phyloP scores from a whole-genome alignment of 2,888 invertebrate species.

The Pyrrhia umbra region DNA sequence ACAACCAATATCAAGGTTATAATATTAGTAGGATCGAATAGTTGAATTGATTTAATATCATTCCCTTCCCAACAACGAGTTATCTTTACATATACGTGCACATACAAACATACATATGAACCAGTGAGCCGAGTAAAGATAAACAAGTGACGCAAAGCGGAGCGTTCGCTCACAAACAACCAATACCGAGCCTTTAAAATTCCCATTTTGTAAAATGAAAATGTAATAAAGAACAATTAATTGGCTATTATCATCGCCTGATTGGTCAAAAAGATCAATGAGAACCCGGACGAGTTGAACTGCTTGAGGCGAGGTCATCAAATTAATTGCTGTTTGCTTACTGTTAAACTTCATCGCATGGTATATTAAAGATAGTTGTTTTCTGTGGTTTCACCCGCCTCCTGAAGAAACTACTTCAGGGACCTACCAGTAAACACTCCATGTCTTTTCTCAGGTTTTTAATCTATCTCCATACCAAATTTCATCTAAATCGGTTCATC shows the following conservation, averaged over 20 bases:
- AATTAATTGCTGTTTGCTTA: background rate
- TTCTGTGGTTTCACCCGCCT: background rate
- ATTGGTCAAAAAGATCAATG: constrained; percentile 5
- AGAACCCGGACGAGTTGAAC: background rate
- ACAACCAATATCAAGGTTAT: too few species aligned
- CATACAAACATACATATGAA: constrained; percentile 1
- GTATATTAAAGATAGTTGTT: background rate
- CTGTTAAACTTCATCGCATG: too few species aligned
- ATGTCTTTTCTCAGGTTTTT: too few species aligned
- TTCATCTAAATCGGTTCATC: too few species aligned
- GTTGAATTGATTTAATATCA: too few species aligned
- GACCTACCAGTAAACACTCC: too few species aligned
- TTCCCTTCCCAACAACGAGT: background rate
- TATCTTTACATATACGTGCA: background rate
- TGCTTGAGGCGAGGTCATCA: background rate
- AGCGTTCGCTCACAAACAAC: background rate
- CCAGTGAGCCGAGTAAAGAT: constrained; percentile 31
- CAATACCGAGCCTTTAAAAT: background rate
- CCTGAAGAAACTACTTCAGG: too few species aligned
- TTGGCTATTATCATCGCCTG: constrained; percentile 5
- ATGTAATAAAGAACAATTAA: constrained; percentile 14
- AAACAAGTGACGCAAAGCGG: background rate
- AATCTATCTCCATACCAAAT: too few species aligned
- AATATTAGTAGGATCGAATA: too few species aligned
- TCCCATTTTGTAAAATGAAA: background rate